Evolutionary conservation across 2,888 invertebrate species (phyloP).

Genomic region (Hetaerina titia): DNA sequence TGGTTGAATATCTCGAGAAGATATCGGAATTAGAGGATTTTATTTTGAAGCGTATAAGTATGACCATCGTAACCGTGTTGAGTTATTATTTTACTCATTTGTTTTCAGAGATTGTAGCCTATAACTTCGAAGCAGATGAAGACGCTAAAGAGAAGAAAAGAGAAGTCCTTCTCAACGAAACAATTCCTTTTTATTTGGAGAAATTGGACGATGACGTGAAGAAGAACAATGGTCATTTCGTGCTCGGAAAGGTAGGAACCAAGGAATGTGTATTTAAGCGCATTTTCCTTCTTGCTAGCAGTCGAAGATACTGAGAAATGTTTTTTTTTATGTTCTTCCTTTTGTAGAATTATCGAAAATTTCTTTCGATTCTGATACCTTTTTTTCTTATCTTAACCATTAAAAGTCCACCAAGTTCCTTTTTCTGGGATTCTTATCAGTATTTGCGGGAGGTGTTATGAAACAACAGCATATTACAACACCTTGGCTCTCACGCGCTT

Average conservation of each 20-base stretch:
- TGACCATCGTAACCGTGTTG: no score
- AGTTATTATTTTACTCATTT: background rate
- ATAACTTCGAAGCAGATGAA: conserved; percentile 53
- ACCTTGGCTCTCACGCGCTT: no score
- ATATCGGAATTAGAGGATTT: background rate
- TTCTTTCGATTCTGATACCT: background rate
- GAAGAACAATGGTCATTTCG: conserved; percentile 64
- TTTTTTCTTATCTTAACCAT: background rate
- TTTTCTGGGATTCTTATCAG: no score
- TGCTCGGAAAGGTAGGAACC: conserved; percentile 62
- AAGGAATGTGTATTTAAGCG: background rate
- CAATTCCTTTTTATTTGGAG: conserved; percentile 59
- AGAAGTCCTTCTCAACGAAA: conserved; percentile 52
- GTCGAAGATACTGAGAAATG: background rate
- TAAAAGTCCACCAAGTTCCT: background rate
- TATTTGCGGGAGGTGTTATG: no score
- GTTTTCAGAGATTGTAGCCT: conserved; percentile 68
- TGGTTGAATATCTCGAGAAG: background rate
- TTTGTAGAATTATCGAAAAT: background rate
- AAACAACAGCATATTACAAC: no score
- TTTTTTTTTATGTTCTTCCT: background rate
- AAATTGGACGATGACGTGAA: conserved; percentile 58
- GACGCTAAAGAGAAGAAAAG: conserved; percentile 42
- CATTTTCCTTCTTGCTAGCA: background rate
- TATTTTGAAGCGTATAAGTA: no score